These are phyloP conservation scores for Amblyornis subalaris DNA, from an alignment of 2,113 vertebrate species.

Conservation along the genomic window DNA sequence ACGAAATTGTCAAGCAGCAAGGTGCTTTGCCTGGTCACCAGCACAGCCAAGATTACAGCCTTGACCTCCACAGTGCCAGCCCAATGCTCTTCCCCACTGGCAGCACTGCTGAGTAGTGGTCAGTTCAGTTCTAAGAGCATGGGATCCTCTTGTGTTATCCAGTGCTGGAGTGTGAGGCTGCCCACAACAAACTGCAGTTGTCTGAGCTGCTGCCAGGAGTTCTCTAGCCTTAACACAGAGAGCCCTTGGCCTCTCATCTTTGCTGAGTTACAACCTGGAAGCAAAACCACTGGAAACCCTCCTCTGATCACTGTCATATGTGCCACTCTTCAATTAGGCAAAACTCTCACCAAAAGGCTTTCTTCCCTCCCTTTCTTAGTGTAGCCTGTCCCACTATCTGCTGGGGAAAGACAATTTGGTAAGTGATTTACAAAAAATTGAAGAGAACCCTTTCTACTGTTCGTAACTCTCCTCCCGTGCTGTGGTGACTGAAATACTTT, in stretches of 20 bases:
- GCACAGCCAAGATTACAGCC: neutral
- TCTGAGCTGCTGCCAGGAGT: neutral
- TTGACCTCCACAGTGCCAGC: neutral
- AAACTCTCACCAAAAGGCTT: neutral
- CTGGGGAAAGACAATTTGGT: neutral
- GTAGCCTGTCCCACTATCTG: neutral
- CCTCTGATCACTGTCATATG: neutral
- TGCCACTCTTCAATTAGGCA: neutral
- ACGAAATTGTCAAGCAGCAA: neutral
- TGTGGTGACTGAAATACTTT: neutral
- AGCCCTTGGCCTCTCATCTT: neutral
- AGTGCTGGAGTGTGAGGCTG: neutral
- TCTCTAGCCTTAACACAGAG: neutral
- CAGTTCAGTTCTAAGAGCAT: neutral
- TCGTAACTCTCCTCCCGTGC: neutral
- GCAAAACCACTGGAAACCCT: neutral
- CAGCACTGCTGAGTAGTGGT: neutral
- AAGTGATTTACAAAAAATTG: neutral
- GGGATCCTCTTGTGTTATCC: neutral
- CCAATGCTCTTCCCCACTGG: rapidly evolving
- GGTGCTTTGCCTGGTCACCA: neutral
- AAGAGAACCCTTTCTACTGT: neutral
- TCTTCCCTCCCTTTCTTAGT: neutral
- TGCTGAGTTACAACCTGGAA: neutral
- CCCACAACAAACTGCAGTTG: neutral